phyloP scores from a whole-genome alignment of 2,888 invertebrate genomes.

The Tetranychus truncatus region DNA sequence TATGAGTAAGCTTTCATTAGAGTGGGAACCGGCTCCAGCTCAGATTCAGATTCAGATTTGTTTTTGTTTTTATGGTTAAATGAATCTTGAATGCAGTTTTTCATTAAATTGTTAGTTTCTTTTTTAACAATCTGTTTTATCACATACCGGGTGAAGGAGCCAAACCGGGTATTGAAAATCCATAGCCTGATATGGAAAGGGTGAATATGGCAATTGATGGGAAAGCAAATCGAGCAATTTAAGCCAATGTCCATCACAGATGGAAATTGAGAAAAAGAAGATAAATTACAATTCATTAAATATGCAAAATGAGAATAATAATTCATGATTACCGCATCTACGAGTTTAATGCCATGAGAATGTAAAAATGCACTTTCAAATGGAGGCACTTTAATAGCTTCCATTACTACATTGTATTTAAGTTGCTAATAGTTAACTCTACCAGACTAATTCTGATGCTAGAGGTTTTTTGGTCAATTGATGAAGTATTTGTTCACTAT shows the following conservation, averaged over 20 bases:
- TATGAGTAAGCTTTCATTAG: background rate
- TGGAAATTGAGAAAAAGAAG: background rate
- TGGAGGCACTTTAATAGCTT: no score
- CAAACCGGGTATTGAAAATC: background rate
- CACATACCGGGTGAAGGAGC: background rate
- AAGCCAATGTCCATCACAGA: background rate
- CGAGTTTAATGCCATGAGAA: no score
- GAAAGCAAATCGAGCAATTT: background rate
- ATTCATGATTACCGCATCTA: no score
- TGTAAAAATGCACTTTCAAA: no score
- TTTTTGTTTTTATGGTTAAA: background rate
- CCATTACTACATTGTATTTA: no score
- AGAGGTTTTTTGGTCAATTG: no score
- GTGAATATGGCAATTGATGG: background rate
- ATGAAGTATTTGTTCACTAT: no score
- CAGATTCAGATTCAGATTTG: background rate
- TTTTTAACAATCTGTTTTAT: background rate
- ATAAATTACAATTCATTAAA: background rate
- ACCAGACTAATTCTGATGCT: no score
- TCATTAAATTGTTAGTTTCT: background rate
- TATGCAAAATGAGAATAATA: no score
- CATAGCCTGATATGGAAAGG: background rate
- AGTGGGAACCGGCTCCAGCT: background rate
- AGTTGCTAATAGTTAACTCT: no score
- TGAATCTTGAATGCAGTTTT: background rate